phyloP scores from a whole-genome alignment of 1,140 invertebrate genomes.

The Sweltsa coloradensis region DNA sequence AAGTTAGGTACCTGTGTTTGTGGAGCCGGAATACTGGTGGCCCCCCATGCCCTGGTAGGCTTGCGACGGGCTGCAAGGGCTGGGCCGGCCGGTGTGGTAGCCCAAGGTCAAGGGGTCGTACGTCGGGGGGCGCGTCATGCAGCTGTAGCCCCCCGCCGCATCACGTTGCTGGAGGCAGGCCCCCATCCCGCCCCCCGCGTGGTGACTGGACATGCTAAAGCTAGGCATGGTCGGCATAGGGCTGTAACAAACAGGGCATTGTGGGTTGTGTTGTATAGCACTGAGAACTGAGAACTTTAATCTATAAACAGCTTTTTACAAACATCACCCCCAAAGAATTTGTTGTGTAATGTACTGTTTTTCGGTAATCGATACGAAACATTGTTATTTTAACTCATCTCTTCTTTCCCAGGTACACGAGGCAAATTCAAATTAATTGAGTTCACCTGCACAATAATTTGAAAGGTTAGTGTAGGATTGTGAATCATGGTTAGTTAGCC shows the following conservation, averaged over 20 bases:
- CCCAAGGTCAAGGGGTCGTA: constrained; percentile 53
- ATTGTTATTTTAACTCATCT: no score
- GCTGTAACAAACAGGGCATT: constrained; percentile 22
- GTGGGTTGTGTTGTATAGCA: no score
- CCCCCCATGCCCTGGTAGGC: constrained; percentile 42
- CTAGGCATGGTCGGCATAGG: constrained; percentile 43
- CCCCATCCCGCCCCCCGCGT: constrained; percentile 25
- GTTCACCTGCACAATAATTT: no score
- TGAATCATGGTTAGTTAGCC: no score
- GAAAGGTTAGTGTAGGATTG: no score
- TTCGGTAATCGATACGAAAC: no score
- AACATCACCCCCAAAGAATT: no score
- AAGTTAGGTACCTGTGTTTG: constrained; percentile 32
- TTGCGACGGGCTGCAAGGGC: constrained; percentile 50
- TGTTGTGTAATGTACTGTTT: no score
- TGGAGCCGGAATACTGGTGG: constrained; percentile 44
- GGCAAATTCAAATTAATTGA: no score
- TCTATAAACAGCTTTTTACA: no score
- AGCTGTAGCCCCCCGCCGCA: constrained; percentile 39
- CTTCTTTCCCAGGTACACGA: no score
- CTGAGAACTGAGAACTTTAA: no score
- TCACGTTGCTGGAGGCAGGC: constrained; percentile 56
- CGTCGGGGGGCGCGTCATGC: constrained; percentile 41
- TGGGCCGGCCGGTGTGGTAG: constrained; percentile 44
- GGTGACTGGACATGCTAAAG: constrained; percentile 32